Percentiles rank a stretch among this genome's conserved stretches.
Conservation (phyloP, 2,888 invertebrate species). For the Drosophila flavopinicola region DNA sequence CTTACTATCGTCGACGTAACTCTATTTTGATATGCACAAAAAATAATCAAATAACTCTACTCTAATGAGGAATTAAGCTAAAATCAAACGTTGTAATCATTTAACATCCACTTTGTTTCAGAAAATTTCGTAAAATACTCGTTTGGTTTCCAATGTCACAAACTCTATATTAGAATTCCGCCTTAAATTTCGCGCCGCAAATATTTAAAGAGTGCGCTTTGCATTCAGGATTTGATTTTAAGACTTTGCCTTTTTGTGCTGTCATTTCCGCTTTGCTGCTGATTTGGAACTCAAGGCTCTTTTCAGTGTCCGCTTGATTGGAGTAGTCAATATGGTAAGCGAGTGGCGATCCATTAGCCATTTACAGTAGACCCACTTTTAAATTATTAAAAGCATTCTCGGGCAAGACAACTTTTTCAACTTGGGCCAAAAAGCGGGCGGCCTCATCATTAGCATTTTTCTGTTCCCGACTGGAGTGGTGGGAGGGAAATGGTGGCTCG, state of each 20-base stretch:
- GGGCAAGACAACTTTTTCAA: conserved; percentile 27
- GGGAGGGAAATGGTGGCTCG: conserved; percentile 4
- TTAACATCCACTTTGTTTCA: too few species aligned
- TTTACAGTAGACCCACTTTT: conserved; percentile 40
- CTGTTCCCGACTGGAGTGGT: conserved; percentile 10
- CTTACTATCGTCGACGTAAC: too few species aligned
- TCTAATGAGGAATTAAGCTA: too few species aligned
- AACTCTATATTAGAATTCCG: background rate
- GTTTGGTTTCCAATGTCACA: too few species aligned
- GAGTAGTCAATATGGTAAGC: conserved; percentile 44
- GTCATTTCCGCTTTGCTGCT: conserved; percentile 6
- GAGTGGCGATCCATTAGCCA: conserved; percentile 40
- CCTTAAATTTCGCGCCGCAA: background rate
- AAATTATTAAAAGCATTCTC: conserved; percentile 51
- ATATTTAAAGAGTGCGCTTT: background rate
- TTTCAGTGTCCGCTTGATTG: conserved; percentile 29
- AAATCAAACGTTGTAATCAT: too few species aligned
- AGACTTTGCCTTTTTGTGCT: background rate
- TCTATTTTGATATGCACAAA: too few species aligned
- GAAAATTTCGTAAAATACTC: too few species aligned
- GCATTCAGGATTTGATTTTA: background rate
- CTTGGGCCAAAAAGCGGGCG: conserved; percentile 9
- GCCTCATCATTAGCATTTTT: conserved; percentile 69
- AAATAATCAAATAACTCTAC: too few species aligned
- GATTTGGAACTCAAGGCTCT: conserved; percentile 12